phyloP scores from a whole-genome alignment of 1,140 invertebrate genomes.

The Bombus fervidus region DNA sequence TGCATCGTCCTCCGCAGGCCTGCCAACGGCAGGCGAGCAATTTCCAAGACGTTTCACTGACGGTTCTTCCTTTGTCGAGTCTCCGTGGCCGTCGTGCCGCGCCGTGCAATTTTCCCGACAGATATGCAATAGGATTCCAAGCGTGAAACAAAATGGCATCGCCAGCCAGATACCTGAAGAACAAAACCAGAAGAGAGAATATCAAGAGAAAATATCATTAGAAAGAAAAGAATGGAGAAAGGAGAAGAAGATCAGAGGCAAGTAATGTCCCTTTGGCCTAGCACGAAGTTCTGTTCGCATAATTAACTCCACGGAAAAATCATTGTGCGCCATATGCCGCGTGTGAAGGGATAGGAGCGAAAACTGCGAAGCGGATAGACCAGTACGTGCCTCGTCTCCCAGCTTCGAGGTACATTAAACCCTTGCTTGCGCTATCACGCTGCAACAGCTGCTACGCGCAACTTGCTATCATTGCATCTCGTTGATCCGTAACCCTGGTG shows the following conservation, averaged over 20 bases:
- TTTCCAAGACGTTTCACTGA: conserved; percentile 45
- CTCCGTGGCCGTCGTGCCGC: not conserved
- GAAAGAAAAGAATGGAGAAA: too few species aligned
- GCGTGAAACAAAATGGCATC: conserved; percentile 46
- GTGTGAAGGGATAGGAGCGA: conserved; percentile 52
- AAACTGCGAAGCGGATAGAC: conserved; percentile 68
- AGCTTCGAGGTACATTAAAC: conserved; percentile 72
- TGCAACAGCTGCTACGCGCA: conserved; percentile 76
- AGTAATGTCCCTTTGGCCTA: conserved; percentile 41
- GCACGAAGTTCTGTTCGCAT: conserved; percentile 60
- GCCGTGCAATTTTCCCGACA: conserved; percentile 55
- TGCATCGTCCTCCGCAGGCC: conserved; percentile 27
- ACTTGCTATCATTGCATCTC: conserved; percentile 73
- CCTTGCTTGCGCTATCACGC: conserved; percentile 72
- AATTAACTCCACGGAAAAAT: conserved; percentile 74
- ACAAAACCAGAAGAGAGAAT: not conserved
- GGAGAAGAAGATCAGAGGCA: conserved; percentile 21
- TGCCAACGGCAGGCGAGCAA: conserved; percentile 46
- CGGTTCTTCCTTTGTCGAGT: conserved; percentile 17
- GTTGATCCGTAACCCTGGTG: conserved; percentile 46
- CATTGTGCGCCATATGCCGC: conserved; percentile 72
- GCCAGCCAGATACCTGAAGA: not conserved
- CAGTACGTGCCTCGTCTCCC: conserved; percentile 67
- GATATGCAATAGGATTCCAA: conserved; percentile 39
- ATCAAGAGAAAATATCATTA: not conserved